Percentiles rank a stretch among this genome's conserved stretches.
Conservation (phyloP, 2,797 vertebrate genomes). For the Varecia variegata region DNA sequence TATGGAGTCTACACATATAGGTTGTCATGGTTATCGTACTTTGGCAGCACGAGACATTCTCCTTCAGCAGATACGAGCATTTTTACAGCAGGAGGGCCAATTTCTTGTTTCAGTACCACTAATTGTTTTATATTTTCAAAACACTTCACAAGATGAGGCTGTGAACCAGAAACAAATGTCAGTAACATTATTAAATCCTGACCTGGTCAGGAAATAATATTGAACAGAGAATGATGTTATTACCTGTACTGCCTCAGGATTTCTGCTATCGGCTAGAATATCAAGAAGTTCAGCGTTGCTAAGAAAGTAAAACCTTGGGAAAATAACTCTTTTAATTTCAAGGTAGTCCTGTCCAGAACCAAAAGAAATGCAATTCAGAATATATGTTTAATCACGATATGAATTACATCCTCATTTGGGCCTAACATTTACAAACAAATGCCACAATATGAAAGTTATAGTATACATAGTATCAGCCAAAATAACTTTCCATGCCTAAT, state of each 20-base stretch:
- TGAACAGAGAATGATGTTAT: background rate
- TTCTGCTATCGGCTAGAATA: constrained; percentile 79
- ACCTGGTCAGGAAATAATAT: background rate
- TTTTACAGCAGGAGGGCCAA: constrained; percentile 75
- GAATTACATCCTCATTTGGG: background rate
- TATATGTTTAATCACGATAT: background rate
- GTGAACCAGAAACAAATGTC: constrained; percentile 32
- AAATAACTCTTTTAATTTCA: constrained; percentile 82
- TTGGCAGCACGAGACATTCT: constrained; percentile 79
- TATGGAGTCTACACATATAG: background rate
- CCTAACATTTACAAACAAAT: background rate
- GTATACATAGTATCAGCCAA: background rate
- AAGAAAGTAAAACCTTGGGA: constrained; percentile 86
- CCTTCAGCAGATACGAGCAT: constrained; percentile 83
- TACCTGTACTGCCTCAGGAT: constrained; percentile 81
- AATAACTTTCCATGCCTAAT: background rate
- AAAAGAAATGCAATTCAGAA: constrained; percentile 41
- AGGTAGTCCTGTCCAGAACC: constrained; percentile 80
- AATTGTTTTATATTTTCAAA: constrained; percentile 82
- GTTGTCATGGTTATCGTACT: constrained; percentile 65
- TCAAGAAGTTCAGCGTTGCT: constrained; percentile 83
- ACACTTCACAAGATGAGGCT: constrained; percentile 84
- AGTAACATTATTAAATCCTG: background rate
- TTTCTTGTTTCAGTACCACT: constrained; percentile 75
- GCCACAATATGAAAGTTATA: background rate